These are phyloP conservation scores for Ispidina lecontei DNA, from an alignment of 2,797 vertebrate species.

Conservation along the genomic window DNA sequence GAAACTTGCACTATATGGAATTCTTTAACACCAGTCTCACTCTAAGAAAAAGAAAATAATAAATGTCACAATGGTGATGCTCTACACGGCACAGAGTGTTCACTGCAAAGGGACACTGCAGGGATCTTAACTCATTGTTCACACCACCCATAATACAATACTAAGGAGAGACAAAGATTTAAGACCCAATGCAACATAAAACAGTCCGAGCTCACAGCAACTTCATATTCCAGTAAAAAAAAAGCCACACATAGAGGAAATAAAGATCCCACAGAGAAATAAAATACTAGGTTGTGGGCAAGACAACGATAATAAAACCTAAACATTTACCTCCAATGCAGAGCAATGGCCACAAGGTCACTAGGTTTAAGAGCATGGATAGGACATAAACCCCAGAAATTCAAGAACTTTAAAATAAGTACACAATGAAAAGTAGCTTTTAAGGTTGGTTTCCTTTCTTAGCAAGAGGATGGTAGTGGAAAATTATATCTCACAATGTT, in stretches of 20 bases:
- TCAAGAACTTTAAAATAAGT: neutral
- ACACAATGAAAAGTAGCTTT: neutral
- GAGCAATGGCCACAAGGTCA: neutral
- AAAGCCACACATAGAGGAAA: neutral
- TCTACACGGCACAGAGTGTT: neutral
- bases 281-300: too few relatives aligned
- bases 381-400: neutral
- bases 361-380: neutral
- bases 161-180: neutral
- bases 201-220: neutral
- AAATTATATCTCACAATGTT: neutral
- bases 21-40: constrained; percentile 91
- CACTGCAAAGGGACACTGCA: neutral
- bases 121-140: neutral
- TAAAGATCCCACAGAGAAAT: neutral
- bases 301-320: neutral
- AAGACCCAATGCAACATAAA: neutral
- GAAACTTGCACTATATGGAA: constrained; percentile 98
- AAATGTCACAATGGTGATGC: neutral
- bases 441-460: neutral
- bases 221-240: neutral
- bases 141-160: neutral
- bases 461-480: neutral
- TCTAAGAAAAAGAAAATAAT: constrained; percentile 72
- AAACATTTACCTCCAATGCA: neutral